Base-by-base conservation (phyloP, 2,113 vertebrate genomes). In the Chaetodon trifascialis region DNA sequence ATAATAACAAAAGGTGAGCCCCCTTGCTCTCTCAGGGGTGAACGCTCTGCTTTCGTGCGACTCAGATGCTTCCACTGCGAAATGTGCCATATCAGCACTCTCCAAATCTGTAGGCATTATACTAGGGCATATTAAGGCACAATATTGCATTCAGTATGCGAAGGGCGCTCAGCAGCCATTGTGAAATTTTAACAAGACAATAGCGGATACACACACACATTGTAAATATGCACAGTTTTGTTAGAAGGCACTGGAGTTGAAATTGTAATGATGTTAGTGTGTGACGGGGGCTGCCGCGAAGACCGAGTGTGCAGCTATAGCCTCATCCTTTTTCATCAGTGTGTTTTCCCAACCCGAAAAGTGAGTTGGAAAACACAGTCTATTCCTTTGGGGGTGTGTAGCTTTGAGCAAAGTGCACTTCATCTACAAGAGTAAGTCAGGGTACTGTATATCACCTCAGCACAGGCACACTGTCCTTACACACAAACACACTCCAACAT, bases 1-100 rank as follows among this genome's bases (percentile, higher is more conserved):
- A 92, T 91, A 88, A 90, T 91, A 93, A 92, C 86, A 91, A 88
- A 92, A 92, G 87, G 90, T 91, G 90, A 89, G 84, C 73, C 90
- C 87, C 82, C 67, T 75, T 71, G 65, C 79, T 88, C 82, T 90
- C 82, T 88, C 75, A 73, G 84, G 83, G 89, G 86, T 89, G 86
- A 84, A 58, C 23, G 72, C 78, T 11, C 40, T 21, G 11, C 78
- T 89, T 82, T 80, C 60, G 47, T 23, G 68, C 46, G n/a, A 77
- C 82, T 82, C 71, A 64, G 78, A 90, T 60, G 76, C 82, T 77
- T 77, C 71, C 83, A 23, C 81, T 23, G 81, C 66, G 9, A 86
- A 92, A 92, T 85, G 75, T 91, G 87, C 82, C 51, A 7, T 52
- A 78, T 91, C 91, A 92, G 89, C 89, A 86, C 60, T 89, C 73